Evolutionary conservation across 1,140 invertebrate genomes (phyloP), one percentile per base, ranked within the genome.

Genomic region (Mercenaria mercenaria): DNA sequence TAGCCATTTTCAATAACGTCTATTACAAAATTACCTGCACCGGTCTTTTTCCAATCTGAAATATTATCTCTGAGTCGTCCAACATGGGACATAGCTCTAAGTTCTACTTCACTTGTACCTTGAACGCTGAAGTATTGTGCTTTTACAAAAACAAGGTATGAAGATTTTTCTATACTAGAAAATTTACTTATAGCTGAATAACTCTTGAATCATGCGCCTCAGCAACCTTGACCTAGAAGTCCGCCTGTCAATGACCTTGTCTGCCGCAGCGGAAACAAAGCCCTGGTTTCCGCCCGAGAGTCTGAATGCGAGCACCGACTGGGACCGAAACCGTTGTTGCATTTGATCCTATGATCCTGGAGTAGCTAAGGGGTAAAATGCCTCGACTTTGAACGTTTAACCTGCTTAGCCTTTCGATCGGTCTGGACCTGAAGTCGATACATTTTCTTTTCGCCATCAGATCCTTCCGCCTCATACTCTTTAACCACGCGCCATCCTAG

Each of bases 1-100:
- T 91, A 91, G 37, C 81, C 86, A 11, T 88, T 41, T 59, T 79
- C 29, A 43, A 88, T 79, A 29, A 90, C 43, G 20, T 85, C 81
- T 39, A 85, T 18, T 56, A 90, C 72, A 29, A 59, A 82, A 43
- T 32, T 26, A 80, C 77, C 85, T 39, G 29, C 39, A 34, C 3
- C 43, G 20, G 56, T 41, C 29, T n/a, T 34, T 72, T 64, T 67
- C 88, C 88, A 90, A 20, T 82, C 2, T 32, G 18, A 2, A 29
- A 89, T 64, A 50, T 89, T 39, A 11, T 59, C 29, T 34, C 41
- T 74, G n/a, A 88, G 39, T 32, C 67, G 41, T 20, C 64, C 77
- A n/a, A 81, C 61, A 10, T 77, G 86, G 61, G 64, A 20, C 20
- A 32, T 69, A 39, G 34, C 43, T 37, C 52, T 79, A 1, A 3